These are phyloP conservation scores for Bolinopsis microptera DNA, from an alignment of 37 sponge, comb jelly and placozoan species.

Conservation along the genomic window DNA sequence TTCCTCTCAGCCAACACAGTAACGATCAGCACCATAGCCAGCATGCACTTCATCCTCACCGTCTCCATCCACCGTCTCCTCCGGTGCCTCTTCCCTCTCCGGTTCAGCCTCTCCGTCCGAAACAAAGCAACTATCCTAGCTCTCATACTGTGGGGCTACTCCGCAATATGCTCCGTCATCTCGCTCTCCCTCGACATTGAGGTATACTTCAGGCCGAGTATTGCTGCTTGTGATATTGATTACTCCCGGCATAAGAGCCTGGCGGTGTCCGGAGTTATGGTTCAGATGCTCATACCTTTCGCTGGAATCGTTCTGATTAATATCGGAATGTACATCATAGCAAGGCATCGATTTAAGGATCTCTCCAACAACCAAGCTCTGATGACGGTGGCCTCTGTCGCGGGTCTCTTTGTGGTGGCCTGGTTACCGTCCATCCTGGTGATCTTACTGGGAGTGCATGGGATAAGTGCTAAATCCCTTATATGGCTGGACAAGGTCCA, in stretches of 20 bases:
- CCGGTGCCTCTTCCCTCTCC: constrained; percentile 38
- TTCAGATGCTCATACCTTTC: constrained; percentile 50
- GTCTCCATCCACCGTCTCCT: constrained; percentile 64
- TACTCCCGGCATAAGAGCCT: not conserved
- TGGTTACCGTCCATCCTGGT: constrained; percentile 46
- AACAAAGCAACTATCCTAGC: constrained; percentile 63
- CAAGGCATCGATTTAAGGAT: constrained; percentile 47
- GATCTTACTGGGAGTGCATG: constrained; percentile 33
- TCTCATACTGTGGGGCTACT: constrained; percentile 47
- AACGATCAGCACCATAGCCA: constrained; percentile 43
- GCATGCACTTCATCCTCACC: constrained; percentile 60
- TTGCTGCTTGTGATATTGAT: constrained; percentile 47
- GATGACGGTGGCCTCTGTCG: constrained; percentile 45
- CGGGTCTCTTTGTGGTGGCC: constrained; percentile 40
- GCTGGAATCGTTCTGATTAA: constrained; percentile 23
- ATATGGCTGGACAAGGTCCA: constrained; percentile 57
- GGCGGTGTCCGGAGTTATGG: not conserved
- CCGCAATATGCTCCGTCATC: constrained; percentile 12
- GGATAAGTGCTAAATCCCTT: not conserved
- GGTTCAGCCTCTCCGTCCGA: constrained; percentile 53
- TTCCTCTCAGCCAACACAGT: constrained; percentile 47
- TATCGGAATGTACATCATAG: constrained; percentile 58
- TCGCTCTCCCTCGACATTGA: constrained; percentile 14
- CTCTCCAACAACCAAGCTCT: constrained; percentile 64
- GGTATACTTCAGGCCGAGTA: constrained; percentile 12